These are phyloP conservation scores for Andricus grossulariae DNA, from an alignment of 1,140 invertebrate species.

Conservation along the genomic window DNA sequence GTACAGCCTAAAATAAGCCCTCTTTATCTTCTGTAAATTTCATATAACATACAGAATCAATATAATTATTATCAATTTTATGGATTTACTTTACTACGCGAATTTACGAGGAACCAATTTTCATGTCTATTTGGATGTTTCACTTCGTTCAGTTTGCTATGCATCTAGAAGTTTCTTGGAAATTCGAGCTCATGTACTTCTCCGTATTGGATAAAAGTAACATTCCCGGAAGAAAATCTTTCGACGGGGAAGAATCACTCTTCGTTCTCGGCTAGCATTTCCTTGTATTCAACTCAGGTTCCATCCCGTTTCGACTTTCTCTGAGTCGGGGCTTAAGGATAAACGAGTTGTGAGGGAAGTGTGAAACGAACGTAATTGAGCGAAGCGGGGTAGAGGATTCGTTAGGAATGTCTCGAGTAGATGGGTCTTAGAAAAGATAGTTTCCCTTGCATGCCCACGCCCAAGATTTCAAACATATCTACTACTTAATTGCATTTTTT, in stretches of 20 bases:
- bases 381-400: slow-evolving; percentile 18
- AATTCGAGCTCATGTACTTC: slow-evolving; percentile 17
- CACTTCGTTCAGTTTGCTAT: background rate
- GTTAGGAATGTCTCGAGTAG: slow-evolving; percentile 30
- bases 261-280: slow-evolving; percentile 18
- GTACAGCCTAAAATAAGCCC: no score
- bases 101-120: background rate
- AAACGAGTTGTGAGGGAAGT: slow-evolving; percentile 18
- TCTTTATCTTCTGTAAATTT: no score
- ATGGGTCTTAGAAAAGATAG: background rate
- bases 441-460: background rate
- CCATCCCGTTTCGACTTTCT: slow-evolving; percentile 13
- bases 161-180: background rate
- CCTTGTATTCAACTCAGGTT: slow-evolving; percentile 30
- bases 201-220: slow-evolving; percentile 23
- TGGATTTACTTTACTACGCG: no score
- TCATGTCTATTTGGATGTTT: background rate
- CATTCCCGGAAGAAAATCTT: slow-evolving; percentile 30
- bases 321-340: slow-evolving; percentile 13
- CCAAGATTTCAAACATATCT: background rate
- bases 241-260: slow-evolving; percentile 30
- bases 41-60: no score
- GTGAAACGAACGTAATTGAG: slow-evolving; percentile 31
- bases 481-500: slow-evolving; percentile 14
- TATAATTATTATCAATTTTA: no score